Evolutionary conservation across 92 coral and sea anemone genomes (phyloP).

Genomic region (Porites divaricata): DNA sequence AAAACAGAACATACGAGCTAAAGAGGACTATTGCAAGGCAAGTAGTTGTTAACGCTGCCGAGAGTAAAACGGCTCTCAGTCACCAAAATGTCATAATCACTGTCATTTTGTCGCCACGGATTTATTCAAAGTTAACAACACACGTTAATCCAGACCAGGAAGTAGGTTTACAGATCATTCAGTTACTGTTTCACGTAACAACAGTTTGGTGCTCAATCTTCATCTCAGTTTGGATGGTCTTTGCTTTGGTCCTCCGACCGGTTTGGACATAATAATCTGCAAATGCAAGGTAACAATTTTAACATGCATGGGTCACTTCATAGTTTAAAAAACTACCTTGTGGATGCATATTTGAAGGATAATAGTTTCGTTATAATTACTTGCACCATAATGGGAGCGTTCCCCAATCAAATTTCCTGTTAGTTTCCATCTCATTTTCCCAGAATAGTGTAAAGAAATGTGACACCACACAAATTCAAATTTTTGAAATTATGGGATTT

Average conservation of each 20-base stretch:
- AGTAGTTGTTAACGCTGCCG: background rate
- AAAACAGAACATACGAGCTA: no score
- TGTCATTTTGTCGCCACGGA: background rate
- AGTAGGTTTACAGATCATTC: background rate
- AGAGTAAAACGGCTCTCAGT: background rate
- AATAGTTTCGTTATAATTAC: background rate
- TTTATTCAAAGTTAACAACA: constrained; percentile 12
- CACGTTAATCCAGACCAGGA: background rate
- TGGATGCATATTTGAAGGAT: no score
- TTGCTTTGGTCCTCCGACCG: constrained; percentile 98
- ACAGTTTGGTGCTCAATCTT: constrained; percentile 55
- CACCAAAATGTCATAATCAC: background rate
- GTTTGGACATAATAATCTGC: constrained; percentile 98
- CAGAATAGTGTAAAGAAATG: no score
- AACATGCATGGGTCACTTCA: background rate
- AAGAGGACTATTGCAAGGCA: background rate
- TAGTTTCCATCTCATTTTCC: no score
- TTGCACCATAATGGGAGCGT: background rate
- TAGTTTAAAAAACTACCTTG: background rate
- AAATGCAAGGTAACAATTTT: background rate
- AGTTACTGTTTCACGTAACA: background rate
- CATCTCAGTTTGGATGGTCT: constrained; percentile 85
- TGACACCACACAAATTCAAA: no score
- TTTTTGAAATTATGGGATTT: no score
- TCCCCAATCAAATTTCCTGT: no score